Base-by-base conservation (phyloP, 2,113 vertebrate genomes). In the Atlantisia rogersi region DNA sequence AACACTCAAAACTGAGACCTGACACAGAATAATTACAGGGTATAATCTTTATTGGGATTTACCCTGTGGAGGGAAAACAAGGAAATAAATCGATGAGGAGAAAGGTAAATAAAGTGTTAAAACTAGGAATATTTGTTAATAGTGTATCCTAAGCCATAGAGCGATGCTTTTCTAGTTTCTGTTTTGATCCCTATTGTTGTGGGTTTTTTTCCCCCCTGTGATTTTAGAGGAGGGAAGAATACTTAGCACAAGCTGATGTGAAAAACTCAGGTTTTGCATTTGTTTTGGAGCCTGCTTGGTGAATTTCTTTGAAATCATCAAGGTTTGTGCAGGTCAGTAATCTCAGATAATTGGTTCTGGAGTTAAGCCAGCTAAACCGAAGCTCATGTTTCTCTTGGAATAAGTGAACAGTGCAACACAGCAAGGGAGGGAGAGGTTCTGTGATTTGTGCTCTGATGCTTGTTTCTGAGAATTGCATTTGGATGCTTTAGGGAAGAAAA, bases 311-410 rank as follows among this genome's bases (percentile, higher is more conserved):
- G 69, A 94, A 95, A 96, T 87, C 86, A 89, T 50, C 32, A 24
- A 94, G 70, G 69, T 91, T 95, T 92, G 80, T 92, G 77, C 82
- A 94, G 86, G 65, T 82, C 63, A 52, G 67, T 96, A 87, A 96
- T 96, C 84, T 94, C 77, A 87, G 53, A 77, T 95, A 96, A 95
- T 91, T 93, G 62, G 50, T 92, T 88, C 88, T 96, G 94, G 88
- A 95, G 31, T 65, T 73, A 91, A 94, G 86, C 86, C 91, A 95
- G 59, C 39, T 75, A 40, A 86, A 86, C n/a, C 16, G 28, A 78
- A 89, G 46, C 44, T 93, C 44, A 60, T 86, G 65, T 93, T 93
- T 86, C 28, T 75, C 65, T 68, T 81, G 24, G 82, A 90, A 39
- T 11, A 67, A 63, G 44, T 0, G 1, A 76, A 58, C 18, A 78